Conservation (phyloP, 1,140 invertebrate species). For the Lepidurus arcticus region DNA sequence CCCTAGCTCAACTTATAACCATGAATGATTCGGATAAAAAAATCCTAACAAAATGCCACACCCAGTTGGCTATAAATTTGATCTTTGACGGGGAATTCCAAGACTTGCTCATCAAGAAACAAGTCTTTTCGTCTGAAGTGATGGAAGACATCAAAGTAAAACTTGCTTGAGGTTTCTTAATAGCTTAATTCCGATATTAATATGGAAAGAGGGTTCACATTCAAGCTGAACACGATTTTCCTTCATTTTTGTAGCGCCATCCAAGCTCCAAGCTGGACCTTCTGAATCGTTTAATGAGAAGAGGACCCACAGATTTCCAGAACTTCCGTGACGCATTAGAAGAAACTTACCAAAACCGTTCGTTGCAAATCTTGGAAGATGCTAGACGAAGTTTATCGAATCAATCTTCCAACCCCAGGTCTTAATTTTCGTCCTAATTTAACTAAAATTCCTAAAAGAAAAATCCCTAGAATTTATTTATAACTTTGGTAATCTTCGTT, state of each 20-base stretch:
- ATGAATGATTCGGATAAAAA: neutral
- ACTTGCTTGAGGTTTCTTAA: no score
- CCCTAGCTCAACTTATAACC: neutral
- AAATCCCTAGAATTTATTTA: neutral
- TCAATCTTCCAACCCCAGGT: neutral
- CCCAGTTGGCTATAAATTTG: neutral
- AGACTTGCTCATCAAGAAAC: neutral
- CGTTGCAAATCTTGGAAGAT: neutral
- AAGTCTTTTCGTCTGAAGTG: neutral
- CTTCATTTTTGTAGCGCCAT: neutral
- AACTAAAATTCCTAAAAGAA: neutral
- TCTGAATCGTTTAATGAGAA: neutral
- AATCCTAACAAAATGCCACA: neutral
- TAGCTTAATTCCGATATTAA: no score
- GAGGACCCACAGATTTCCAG: neutral
- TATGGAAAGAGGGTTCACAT: no score
- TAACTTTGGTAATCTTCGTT: neutral
- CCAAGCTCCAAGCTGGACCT: neutral
- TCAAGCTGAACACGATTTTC: no score
- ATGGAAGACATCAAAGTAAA: neutral
- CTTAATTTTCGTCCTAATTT: neutral
- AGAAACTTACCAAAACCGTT: neutral
- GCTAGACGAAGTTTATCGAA: neutral
- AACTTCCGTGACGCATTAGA: neutral
- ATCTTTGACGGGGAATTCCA: neutral